Base-by-base conservation (phyloP, 2,113 vertebrate species). In the Bostrychus sinensis region DNA sequence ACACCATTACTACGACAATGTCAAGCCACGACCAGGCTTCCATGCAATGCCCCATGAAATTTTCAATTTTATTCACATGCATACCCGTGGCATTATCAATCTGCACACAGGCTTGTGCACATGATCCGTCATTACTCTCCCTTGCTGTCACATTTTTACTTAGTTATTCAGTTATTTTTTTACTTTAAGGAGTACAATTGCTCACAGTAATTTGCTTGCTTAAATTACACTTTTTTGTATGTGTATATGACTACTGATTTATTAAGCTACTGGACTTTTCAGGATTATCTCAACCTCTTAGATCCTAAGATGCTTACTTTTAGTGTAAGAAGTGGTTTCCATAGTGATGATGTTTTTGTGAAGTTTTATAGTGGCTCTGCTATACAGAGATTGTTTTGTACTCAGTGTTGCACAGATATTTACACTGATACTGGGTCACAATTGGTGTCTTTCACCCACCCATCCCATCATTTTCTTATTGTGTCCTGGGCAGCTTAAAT, bases 1-100 rank as follows among this genome's bases (percentile, higher is more conserved):
- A 8, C 97, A 99, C 73, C 97, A 99, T 73, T 99, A 99, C 88
- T 99, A 99, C 0, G 97, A 99, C 93, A 98, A 99, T 6, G 94
- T 98, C 84, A 98, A 98, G 89, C 97, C 97, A n/a, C 93, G 95
- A 1, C 97, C 97, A 0, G 97, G 97, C 66, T 98, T 99, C 85
- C 97, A 99, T 1, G 95, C 96, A 1, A 99, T 99, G 97, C 96
- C 97, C 41, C 93, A 95, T 0, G 97, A 99, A 84, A 97, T 98
- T 74, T 98, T 99, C 85, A 96, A 95, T 83, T 98, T 99, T 68
- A 92, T 99, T 41, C 97, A 96, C 86, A 94, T 98, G 94, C 97
- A 99, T 75, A 96, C 95, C 66, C 95, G 94, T 1, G 97, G 97
- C 55, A 94, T 98, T 75, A 77, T 99, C 39, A 88, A 93, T 0